Conservation (phyloP, 2,113 vertebrate species). For the Xerus inauris region DNA sequence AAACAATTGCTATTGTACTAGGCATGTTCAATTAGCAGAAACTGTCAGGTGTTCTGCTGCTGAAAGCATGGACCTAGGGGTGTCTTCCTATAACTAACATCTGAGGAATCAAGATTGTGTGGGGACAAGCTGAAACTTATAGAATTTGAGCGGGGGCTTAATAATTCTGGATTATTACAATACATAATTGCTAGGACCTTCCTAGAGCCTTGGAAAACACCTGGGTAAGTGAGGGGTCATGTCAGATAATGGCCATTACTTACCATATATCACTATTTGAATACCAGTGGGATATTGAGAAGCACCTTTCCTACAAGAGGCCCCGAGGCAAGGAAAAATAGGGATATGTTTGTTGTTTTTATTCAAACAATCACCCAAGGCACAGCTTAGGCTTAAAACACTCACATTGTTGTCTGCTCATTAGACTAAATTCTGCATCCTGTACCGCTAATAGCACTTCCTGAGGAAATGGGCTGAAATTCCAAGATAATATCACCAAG, state of each 20-base stretch:
- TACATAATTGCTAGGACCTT: neutral
- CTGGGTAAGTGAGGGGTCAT: neutral
- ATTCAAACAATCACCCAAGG: neutral
- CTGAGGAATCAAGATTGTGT: neutral
- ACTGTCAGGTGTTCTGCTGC: conserved; percentile 49
- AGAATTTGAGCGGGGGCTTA: neutral
- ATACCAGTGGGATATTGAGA: neutral
- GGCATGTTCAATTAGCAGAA: neutral
- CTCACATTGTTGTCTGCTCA: conserved; percentile 49
- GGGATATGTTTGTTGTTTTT: neutral
- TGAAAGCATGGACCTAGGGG: neutral
- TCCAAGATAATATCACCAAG: conserved; percentile 68
- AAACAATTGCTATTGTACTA: conserved; percentile 75
- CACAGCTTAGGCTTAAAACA: conserved; percentile 33
- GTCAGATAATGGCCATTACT: neutral
- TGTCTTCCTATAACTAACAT: neutral
- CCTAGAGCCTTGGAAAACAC: neutral
- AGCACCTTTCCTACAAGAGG: neutral
- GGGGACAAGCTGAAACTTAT: neutral
- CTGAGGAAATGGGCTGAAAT: conserved; percentile 73
- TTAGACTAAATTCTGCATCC: conserved; percentile 69
- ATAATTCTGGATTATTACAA: neutral
- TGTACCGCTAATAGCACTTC: conserved; percentile 74
- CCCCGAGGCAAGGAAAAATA: neutral
- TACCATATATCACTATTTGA: neutral